phyloP scores from a whole-genome alignment of 2,113 vertebrate species.

The Passer domesticus region DNA sequence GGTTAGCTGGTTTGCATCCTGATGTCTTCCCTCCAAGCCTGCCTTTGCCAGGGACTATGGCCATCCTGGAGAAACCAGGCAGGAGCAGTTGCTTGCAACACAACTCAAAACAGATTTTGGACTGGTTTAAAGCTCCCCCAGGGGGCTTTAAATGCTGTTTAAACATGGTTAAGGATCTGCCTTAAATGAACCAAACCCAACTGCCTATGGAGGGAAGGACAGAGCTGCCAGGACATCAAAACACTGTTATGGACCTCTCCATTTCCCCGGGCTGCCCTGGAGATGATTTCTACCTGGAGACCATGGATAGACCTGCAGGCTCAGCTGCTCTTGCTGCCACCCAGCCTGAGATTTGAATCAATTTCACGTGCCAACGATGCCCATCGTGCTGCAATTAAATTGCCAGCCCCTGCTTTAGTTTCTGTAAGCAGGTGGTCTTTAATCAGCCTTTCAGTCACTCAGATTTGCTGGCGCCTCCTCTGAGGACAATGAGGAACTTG shows the following conservation, averaged over 20 bases:
- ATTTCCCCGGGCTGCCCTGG: neutral
- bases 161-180: neutral
- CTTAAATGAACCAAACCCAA: neutral
- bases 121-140: neutral
- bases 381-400: constrained; percentile 30
- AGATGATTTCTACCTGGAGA: neutral
- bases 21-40: neutral
- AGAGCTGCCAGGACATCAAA: neutral
- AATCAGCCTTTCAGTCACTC: constrained; percentile 1
- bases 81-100: neutral
- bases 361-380: constrained; percentile 48
- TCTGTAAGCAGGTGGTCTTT: constrained; percentile 34
- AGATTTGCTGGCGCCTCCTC: neutral
- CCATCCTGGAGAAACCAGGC: neutral
- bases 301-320: neutral
- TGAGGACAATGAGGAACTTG: neutral
- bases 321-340: constrained; percentile 29
- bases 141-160: neutral
- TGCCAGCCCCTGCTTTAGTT: neutral
- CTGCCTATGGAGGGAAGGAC: neutral
- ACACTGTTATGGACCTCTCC: fast-evolving
- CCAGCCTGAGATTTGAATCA: neutral
- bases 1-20: neutral
- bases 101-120: neutral
- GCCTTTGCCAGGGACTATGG: neutral